Base-by-base conservation (phyloP, 2,888 invertebrate genomes). In the Heliothis peltigera region DNA sequence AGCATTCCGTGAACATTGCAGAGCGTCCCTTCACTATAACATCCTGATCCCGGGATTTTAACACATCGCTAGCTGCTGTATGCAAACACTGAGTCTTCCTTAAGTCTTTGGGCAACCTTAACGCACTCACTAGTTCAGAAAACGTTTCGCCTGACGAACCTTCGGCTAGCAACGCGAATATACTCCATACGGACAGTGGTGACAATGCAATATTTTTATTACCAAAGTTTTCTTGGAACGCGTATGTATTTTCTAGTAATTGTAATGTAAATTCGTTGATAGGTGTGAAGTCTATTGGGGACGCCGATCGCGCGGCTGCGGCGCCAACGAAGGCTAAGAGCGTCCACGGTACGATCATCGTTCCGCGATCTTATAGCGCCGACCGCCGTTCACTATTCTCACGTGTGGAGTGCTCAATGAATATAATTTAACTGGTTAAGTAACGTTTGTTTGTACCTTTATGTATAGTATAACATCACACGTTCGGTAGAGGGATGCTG, bases 121-220 rank as follows among this genome's bases (percentile, higher is more conserved):
- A 75, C 4, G 87, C 88, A 52, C 75, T 87, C 81, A 92, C 87
- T n/a, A 94, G 74, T 76, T 94, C 92, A 15, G 85, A 64, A 63
- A 91, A 94, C 0, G 94, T 94, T 55, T 92, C 88, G 1, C 93
- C 94, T 0, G 94, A 82, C 0, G 94, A 91, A 55, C 92, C 94
- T 84, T 94, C 94, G 3, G 94, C 92, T 17, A 94, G 80, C 7
- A 95, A 77, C 0, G 95, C 84, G 75, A 94, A 92, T 22, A 93
- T 84, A 55, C 90, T 92, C 95, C 95, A 95, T 2, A 93, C 84
- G 0, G 95, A 95, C 1, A 95, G 63, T 0, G 95, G 95, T 1
- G 94, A 93, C 54, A 94, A 76, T 0, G 90, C 93, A 7, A 92
- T 79, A 69, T 94, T 94, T 28, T 87, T 89, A 1, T 76, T 84